Base-by-base conservation (phyloP, 2,888 invertebrate species). In the Drosophila villosipedis region DNA sequence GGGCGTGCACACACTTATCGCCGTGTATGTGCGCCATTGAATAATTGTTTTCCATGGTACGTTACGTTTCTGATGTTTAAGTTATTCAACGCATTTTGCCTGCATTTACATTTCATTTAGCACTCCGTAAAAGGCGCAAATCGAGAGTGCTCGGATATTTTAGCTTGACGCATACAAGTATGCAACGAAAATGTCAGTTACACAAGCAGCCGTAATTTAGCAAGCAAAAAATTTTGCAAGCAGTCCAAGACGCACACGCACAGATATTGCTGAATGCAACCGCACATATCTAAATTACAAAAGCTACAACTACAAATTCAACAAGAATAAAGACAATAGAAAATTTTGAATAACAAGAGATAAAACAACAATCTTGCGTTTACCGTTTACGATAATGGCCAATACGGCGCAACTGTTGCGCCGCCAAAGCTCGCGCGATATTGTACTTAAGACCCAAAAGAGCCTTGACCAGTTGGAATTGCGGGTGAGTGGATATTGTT, bases 401-500 rank as follows among this genome's bases (percentile, higher is more conserved):
- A 98, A 98, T 93, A 97, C 97, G 84, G 97, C 97, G 67, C 98
- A 98, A 94, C 94, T 98, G 92, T 96, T 97, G 91, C 95, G 98
- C 83, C 95, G 98, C 67, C 98, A 98, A 94, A 97, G 97, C 93
- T 97, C 97, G 69, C 95, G 97, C 82, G 97, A 98, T 91, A 94
- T 97, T 55, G 95, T 95, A 19, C 81, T 93, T 25, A 92, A 92
- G 82, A 90, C 90, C 79, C 97, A 97, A 93, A 95, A 96, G 78
- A 97, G 97, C 60, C 93, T 97, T 86, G 97, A 97, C 92, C 95
- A 97, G 58, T 94, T 97, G 92, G 98, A 98, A 92, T 95, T 98
- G 94, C 96, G 97, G 86, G 98, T 98, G 92, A 92, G 92, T 88
- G 60, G 28, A 14, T 28, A 4, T 55, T 25, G 4, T 5, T 22